Evolutionary conservation across 64 coral and sea anemone species (phyloP).

Genomic region (Stylophora pistillata): DNA sequence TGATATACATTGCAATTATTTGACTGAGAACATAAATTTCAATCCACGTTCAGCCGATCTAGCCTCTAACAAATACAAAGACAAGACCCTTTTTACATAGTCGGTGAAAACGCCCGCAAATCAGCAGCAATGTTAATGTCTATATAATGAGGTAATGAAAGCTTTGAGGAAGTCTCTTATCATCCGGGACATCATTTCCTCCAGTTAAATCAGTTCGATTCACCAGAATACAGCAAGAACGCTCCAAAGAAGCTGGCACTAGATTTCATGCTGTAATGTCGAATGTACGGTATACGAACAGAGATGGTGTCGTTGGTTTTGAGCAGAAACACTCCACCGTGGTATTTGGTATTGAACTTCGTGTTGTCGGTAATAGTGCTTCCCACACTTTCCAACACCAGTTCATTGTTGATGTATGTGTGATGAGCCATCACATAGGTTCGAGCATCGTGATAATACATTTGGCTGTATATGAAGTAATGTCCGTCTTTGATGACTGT

Average conservation of each 20-base stretch:
- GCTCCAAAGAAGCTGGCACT: constrained; percentile 63
- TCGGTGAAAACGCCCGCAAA: too few species aligned
- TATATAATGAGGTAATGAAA: too few species aligned
- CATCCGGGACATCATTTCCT: neutral
- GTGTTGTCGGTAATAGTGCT: neutral
- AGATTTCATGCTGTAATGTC: constrained; percentile 37
- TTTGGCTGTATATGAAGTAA: constrained; percentile 89
- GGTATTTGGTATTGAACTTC: constrained; percentile 73
- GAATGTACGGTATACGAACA: constrained; percentile 50
- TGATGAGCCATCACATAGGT: constrained; percentile 48
- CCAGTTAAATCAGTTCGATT: neutral
- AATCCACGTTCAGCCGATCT: too few species aligned
- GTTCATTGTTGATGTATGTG: constrained; percentile 67
- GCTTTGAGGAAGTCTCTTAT: too few species aligned
- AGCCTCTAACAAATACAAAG: too few species aligned
- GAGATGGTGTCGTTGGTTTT: constrained; percentile 51
- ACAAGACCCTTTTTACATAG: too few species aligned
- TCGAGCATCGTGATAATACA: constrained; percentile 70
- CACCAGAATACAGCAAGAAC: constrained; percentile 9
- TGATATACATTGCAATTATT: too few species aligned
- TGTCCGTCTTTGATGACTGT: constrained; percentile 34
- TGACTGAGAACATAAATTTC: too few species aligned
- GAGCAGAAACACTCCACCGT: constrained; percentile 75
- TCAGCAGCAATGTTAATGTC: too few species aligned
- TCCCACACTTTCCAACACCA: constrained; percentile 67